Evolutionary conservation across 2,888 invertebrate species (phyloP), one percentile per base, ranked within the genome.

Genomic region (Cryptops parisi): DNA sequence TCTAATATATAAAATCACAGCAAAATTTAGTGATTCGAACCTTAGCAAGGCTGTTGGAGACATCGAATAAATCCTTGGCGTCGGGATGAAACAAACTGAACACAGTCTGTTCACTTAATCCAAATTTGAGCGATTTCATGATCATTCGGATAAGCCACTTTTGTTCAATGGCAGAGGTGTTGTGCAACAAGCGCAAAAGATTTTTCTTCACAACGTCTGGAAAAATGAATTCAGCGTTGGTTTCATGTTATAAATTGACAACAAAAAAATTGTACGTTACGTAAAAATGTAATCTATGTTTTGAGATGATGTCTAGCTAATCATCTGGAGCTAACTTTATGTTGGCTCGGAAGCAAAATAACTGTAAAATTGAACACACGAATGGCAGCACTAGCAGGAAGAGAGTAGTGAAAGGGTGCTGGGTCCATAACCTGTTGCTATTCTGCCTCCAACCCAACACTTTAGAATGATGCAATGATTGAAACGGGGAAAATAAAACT

Each of bases 111-210:
- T 78, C 76, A 6, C 84, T 79, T 57, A 93, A 70, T 0, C 85
- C 81, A 2, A 93, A 68, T 64, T 79, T 81, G 67, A 93, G 72
- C 54, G 85, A 82, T 69, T 93, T 94, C 15, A 96, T 70, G 47
- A 96, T 77, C 51, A 94, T 81, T 52, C 91, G 74, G 4, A 91
- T 80, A 21, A 94, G 74, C 94, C 94, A 96, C 71, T 89, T 90
- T 58, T 86, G 78, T 66, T 94, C 87, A 15, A 76, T 65, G 0
- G 84, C 78, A 5, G 81, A 80, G 60, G 82, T 74, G 58, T 76
- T 76, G 57, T 77, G 76, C 26, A 86, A 70, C 46, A 89, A 74
- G 47, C 75, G 71, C 53, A 77, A 73, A 54, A 93, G 74, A 54
- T 78, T 75, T 25, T 78, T 76, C 62, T 80, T 78, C 40, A 77